Percentiles rank a stretch among this genome's conserved stretches.
Evolutionary conservation across 2,113 vertebrate species (phyloP).

Genomic region (Melanotaenia duboulayi): DNA sequence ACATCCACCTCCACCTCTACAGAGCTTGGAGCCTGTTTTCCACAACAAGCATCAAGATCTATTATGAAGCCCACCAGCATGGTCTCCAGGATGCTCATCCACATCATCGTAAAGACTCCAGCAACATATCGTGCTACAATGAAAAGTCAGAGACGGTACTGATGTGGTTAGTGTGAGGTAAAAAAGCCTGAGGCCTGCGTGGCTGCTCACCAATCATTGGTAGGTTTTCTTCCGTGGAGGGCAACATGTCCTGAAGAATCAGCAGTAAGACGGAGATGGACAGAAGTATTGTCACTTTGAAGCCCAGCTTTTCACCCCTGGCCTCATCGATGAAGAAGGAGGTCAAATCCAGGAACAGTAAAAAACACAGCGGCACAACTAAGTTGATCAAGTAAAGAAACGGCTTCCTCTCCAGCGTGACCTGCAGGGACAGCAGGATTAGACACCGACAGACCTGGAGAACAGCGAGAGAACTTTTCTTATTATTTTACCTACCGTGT

Average conservation of each 20-base stretch:
- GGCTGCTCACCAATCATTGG: conserved; percentile 47
- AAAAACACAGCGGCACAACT: conserved; percentile 77
- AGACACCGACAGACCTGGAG: not conserved
- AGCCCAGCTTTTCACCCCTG: conserved; percentile 80
- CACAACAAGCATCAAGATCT: conserved; percentile 21
- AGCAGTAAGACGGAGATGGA: conserved; percentile 86
- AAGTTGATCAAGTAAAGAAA: conserved; percentile 82
- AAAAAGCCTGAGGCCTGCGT: too few species aligned
- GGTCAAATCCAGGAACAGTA: conserved; percentile 83
- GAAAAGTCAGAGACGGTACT: not conserved
- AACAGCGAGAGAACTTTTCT: too few species aligned
- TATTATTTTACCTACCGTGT: conserved; percentile 16
- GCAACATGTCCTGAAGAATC: conserved; percentile 85
- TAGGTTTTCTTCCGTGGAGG: conserved; percentile 78
- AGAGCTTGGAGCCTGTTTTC: not conserved
- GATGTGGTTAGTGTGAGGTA: too few species aligned
- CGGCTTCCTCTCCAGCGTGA: conserved; percentile 77
- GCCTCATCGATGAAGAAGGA: conserved; percentile 78
- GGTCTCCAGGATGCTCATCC: conserved; percentile 80
- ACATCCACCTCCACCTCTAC: not conserved
- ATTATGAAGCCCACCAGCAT: conserved; percentile 74
- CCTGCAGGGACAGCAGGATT: conserved; percentile 55
- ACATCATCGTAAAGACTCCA: conserved; percentile 78
- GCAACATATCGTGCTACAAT: not conserved
- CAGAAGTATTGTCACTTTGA: conserved; percentile 85